phyloP scores from a whole-genome alignment of 2,888 invertebrate species.

The Nomada flava region DNA sequence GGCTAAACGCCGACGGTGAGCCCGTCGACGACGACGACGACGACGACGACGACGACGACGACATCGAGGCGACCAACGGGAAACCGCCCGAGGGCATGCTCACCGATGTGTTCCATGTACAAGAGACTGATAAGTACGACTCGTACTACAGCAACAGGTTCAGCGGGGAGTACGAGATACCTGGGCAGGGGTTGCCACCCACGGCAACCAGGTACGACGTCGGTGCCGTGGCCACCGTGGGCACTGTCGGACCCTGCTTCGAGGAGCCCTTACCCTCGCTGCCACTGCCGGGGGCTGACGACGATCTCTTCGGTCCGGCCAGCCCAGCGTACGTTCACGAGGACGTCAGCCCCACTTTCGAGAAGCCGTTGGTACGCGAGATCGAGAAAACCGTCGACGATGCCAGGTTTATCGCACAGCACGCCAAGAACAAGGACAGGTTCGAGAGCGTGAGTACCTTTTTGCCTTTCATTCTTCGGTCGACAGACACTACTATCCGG shows the following conservation, averaged over 20 bases:
- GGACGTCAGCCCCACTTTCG: conserved; percentile 92
- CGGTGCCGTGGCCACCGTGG: conserved; percentile 87
- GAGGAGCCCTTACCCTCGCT: conserved; percentile 89
- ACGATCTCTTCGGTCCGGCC: conserved; percentile 92
- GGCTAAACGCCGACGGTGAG: conserved; percentile 86
- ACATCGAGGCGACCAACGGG: conserved; percentile 86
- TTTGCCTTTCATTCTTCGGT: neutral
- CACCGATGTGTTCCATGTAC: conserved; percentile 91
- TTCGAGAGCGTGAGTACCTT: conserved; percentile 94
- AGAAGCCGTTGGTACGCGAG: conserved; percentile 92
- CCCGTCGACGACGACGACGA: conserved; percentile 83
- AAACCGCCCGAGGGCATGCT: conserved; percentile 88
- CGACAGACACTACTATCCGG: too few species aligned
- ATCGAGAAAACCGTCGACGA: conserved; percentile 97
- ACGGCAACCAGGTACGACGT: conserved; percentile 66
- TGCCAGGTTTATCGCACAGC: conserved; percentile 97
- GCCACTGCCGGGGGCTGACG: conserved; percentile 91
- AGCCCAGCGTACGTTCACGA: conserved; percentile 86
- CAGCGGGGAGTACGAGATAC: conserved; percentile 91
- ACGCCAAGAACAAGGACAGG: conserved; percentile 97
- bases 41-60: conserved; percentile 85
- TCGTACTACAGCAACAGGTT: conserved; percentile 87
- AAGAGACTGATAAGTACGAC: conserved; percentile 88
- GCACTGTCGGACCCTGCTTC: conserved; percentile 85
- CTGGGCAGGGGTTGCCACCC: conserved; percentile 79